Evolutionary conservation across 2,113 vertebrate species (phyloP).

Genomic region (Barbus barbus): DNA sequence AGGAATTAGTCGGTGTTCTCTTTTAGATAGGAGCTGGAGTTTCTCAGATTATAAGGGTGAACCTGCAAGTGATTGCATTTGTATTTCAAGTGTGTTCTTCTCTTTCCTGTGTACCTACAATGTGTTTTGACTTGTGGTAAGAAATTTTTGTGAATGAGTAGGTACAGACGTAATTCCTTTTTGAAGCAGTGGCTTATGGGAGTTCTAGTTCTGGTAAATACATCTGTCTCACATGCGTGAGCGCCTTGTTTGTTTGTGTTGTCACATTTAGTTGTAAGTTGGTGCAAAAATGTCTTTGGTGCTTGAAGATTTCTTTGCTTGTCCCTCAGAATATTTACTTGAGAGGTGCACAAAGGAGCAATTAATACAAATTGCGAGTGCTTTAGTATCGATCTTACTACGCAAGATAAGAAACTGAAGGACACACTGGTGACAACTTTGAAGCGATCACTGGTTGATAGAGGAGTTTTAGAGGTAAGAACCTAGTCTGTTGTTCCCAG

Average conservation of each 20-base stretch:
- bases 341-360: background rate
- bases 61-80: no score
- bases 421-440: background rate
- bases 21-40: no score
- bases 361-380: background rate
- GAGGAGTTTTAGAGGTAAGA: no score
- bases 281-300: background rate
- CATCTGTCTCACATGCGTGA: background rate
- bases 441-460: background rate
- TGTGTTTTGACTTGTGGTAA: no score
- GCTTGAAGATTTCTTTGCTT: background rate
- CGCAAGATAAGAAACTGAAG: background rate
- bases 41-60: no score
- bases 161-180: background rate
- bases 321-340: background rate
- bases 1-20: no score
- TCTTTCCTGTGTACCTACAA: no score
- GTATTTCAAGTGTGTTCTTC: no score
- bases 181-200: background rate
- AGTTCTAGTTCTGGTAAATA: background rate
- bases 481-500: background rate
- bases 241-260: background rate
- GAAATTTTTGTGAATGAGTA: background rate
- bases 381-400: background rate
- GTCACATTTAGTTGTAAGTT: no score